A percentile compares a stretch with the other conserved stretches of the same genome.
Evolutionary conservation across 37 sponge, comb jelly and placozoan species (phyloP).

Genomic region (Agelas oroides): DNA sequence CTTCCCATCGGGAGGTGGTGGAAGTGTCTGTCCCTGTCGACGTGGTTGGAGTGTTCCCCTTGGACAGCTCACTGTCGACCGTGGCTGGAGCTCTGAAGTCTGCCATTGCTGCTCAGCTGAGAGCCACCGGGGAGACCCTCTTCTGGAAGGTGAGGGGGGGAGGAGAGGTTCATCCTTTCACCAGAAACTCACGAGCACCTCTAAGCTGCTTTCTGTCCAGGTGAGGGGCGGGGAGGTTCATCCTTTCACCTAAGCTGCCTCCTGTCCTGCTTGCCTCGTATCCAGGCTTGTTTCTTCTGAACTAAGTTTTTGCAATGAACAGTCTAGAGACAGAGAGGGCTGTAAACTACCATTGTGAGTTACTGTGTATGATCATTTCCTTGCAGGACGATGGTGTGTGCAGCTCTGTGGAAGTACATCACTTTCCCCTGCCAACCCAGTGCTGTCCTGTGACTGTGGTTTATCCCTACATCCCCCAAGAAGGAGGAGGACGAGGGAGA

Average conservation of each 20-base stretch:
- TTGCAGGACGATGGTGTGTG: conserved; percentile 8
- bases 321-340: too few species aligned
- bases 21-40: conserved; percentile 26
- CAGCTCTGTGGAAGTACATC: conserved; percentile 44
- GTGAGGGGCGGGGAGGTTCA: background rate
- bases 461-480: conserved; percentile 43
- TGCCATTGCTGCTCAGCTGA: conserved; percentile 30
- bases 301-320: too few species aligned
- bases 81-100: conserved; percentile 19
- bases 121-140: conserved; percentile 2
- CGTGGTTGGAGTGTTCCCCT: background rate
- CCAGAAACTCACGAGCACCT: too few species aligned
- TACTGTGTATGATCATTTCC: too few species aligned
- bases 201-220: too few species aligned
- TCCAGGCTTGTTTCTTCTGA: too few species aligned
- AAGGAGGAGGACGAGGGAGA: too few species aligned
- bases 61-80: background rate
- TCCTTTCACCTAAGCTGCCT: too few species aligned
- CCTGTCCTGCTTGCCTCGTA: background rate
- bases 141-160: conserved; percentile 48
- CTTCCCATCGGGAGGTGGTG: too few species aligned
- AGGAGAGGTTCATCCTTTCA: background rate
- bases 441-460: conserved; percentile 59
- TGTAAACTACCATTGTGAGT: too few species aligned
- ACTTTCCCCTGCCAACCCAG: conserved; percentile 33